A percentile compares a stretch with the other conserved stretches of the same genome.
phyloP scores from a whole-genome alignment of 1,140 invertebrate species.

The Papilio glaucus region DNA sequence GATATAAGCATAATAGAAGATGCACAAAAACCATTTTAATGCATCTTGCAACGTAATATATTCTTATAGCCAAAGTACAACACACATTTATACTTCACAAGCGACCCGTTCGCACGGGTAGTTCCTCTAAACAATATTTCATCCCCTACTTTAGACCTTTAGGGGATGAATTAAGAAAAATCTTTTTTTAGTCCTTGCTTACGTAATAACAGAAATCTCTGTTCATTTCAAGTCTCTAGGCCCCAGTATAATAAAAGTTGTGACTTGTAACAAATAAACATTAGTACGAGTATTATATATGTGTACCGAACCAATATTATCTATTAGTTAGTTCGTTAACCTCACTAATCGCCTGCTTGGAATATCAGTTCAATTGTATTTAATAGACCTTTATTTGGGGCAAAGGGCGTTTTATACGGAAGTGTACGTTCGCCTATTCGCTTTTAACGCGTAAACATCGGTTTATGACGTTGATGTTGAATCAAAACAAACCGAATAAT shows the following conservation, averaged over 20 bases:
- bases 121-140: too few species aligned
- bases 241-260: too few species aligned
- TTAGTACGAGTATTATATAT: too few species aligned
- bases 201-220: too few species aligned
- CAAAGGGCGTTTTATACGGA: conserved; percentile 16
- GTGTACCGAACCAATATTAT: not conserved
- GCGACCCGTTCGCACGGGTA: too few species aligned
- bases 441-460: conserved; percentile 12
- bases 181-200: too few species aligned
- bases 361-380: conserved; percentile 16
- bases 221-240: too few species aligned
- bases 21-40: not conserved
- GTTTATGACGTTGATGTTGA: conserved; percentile 2
- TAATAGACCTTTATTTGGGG: conserved; percentile 15
- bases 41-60: not conserved
- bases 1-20: conserved; percentile 19
- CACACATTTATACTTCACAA: too few species aligned
- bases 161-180: too few species aligned
- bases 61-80: too few species aligned
- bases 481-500: not conserved
- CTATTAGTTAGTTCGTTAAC: conserved; percentile 15
- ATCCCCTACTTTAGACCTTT: too few species aligned
- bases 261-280: too few species aligned
- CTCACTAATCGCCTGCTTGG: not conserved
- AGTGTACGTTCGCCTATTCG: conserved; percentile 8